Base-by-base conservation (phyloP, 2,888 invertebrate species). In the Stratiomys singularior region DNA sequence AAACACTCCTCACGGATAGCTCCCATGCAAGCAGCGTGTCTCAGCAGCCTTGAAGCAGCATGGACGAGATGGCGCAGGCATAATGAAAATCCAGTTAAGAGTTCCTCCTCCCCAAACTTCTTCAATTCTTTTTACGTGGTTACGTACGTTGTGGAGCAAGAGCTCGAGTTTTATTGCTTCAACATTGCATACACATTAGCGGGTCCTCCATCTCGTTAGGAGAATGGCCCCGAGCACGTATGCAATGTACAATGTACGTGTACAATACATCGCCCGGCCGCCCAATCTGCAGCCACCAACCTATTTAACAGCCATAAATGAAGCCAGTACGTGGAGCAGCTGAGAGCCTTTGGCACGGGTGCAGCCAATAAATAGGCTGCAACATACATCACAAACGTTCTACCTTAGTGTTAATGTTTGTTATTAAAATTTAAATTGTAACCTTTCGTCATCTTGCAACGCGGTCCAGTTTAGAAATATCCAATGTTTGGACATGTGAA, bases 71-170 rank as follows among this genome's bases (percentile, higher is more conserved):
- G 52, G 18, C 52, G 52, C 52, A 18, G 52, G 52, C 52, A 52
- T 52, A 52, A 52, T 52, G 52, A 52, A 52, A 52, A 52, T 52
- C 52, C 52, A 52, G 52, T 52, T 52, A 52, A 52, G 52, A n/a
- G 52, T 52, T 52, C 52, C 52, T 52, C 52, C 52, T 13, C 52
- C 52, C 15, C 52, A 13, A 52, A 52, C 52, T 52, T 18, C 52
- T 52, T 52, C 52, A 52, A 52, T 52, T 52, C 52, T 52, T 52
- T 52, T 52, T 52, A 52, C 15, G 52, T 52, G 4, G 7, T 4
- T 52, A 18, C 52, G 18, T 18, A 13, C 15, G 7, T 13, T n/a
- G 4, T 52, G 15, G n/a, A 15, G 15, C 7, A 3, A 9, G 52
- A 13, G 37, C 37, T 37, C 37, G 5, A 37, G 7, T 52, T 52